Evolutionary conservation across 2,888 invertebrate species (phyloP), one percentile per base, ranked within the genome.

Genomic region (Conchocele bisecta): DNA sequence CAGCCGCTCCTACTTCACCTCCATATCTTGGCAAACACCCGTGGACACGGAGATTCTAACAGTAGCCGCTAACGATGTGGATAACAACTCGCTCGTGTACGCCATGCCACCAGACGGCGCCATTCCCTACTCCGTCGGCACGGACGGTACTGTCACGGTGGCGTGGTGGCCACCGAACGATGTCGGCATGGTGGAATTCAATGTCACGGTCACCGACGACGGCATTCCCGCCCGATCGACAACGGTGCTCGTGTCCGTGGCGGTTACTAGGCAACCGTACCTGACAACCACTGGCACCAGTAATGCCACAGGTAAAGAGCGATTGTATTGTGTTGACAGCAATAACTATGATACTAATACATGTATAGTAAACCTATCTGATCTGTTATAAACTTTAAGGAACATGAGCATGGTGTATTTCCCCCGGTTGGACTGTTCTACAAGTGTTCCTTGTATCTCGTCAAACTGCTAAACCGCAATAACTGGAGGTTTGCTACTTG

Each of bases 201-300:
- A 13, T 15, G 53, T 67, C 15, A 44, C 17, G 3, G 63, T 33
- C 9, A 39, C 15, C 20, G 72, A 72, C 41, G 24, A 33, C 22
- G 72, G 72, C 13, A 63, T 72, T 20, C 72, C 72, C 20, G 33
- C 65, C 3, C 44, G 48, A 17, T 56, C 60, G 17, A 24, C 42
- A 15, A 13, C 11, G 9, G 17, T 39, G 17, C 22, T 13, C 48
- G 41, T 70, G n/a, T 46, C 33, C 2, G 31, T 71, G 6, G 15
- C 22, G 24, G 51, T 71, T 3, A 42, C 35, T n/a, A n/a, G n/a
- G n/a, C n/a, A n/a, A n/a, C n/a, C n/a, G n/a, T n/a, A n/a, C n/a
- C n/a, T n/a, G n/a, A n/a, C n/a, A n/a, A n/a, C n/a, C n/a, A n/a
- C n/a, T n/a, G n/a, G n/a, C n/a, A n/a, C n/a, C n/a, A n/a, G n/a